Evolutionary conservation across 2,797 vertebrate genomes (phyloP), one percentile per base, ranked within the genome.

Genomic region (Tinamus major): DNA sequence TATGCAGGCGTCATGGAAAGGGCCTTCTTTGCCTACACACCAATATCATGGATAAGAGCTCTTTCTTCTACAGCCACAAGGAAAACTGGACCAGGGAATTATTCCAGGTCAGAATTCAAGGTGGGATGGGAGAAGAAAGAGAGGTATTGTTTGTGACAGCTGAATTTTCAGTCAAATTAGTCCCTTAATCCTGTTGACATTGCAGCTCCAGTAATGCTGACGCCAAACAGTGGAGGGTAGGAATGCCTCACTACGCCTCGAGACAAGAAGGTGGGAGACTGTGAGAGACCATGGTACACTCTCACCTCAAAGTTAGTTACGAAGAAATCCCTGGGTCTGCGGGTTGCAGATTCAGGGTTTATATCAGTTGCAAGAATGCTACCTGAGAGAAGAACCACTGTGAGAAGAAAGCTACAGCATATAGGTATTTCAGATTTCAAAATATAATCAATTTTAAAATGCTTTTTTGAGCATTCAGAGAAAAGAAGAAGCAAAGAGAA

Each of bases 401-500:
- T 19, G n/a, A 55, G 23, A 86, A 79, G 24, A 83, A 83, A 72
- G 41, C 37, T 67, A 74, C 27, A 48, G 24, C 27, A 67, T 33
- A 61, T 6, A 67, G 80, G 27, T 20, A 72, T 56, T 92, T 82
- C 27, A 85, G 35, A 74, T 86, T 70, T 75, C 24, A 33, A 55
- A 91, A 48, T 41, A 92, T 33, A 65, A 41, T 74, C 33, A 41
- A 31, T 84, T 88, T 69, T 35, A 63, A 85, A 89, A 65, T 74
- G 67, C 44, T 90, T 94, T 77, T 80, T 35, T 41, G 29, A 87
- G 62, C 53, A 89, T 90, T 90, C 72, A 64, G 81, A 94, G 41
- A 87, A 93, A 87, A 87, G 49, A 92, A 88, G 31, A 49, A 82
- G 59, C 67, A 88, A 96, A 83, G 64, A 91, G 53, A 94, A 86